Conservation (phyloP, 2,113 vertebrate species). For the Embiotoca jacksoni region DNA sequence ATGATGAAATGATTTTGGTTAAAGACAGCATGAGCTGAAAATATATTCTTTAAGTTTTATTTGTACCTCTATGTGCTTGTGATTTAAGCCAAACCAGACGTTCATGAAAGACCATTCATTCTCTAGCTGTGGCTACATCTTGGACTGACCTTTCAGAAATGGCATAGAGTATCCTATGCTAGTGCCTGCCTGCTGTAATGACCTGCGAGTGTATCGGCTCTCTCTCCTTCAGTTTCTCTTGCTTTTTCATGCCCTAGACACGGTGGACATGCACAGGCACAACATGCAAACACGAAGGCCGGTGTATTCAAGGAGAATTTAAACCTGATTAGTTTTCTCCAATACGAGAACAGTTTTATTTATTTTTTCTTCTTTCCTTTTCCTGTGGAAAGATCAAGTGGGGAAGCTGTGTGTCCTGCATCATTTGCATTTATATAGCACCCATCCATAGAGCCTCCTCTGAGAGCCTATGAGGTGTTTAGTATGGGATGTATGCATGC, state of each 20-base stretch:
- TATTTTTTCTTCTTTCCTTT: background rate
- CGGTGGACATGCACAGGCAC: conserved; percentile 2
- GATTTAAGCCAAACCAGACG: background rate
- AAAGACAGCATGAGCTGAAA: background rate
- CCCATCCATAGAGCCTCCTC: conserved; percentile 35
- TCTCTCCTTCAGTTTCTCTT: background rate
- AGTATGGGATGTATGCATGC: conserved; percentile 51
- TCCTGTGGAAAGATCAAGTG: conserved; percentile 22
- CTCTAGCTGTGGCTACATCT: conserved; percentile 44
- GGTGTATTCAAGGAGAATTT: background rate
- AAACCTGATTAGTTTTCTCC: conserved; percentile 4
- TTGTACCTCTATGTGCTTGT: background rate
- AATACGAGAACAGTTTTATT: background rate
- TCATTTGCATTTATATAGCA: conserved; percentile 70
- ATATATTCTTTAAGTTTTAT: background rate
- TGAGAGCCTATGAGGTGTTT: conserved; percentile 39
- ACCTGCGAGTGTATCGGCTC: background rate
- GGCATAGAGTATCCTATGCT: conserved; percentile 54
- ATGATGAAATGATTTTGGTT: background rate
- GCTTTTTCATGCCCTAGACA: background rate
- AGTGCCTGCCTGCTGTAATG: conserved; percentile 45
- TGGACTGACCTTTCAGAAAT: conserved; percentile 65
- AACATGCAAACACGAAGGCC: conserved; percentile 1
- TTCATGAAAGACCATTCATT: conserved; percentile 32
- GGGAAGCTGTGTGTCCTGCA: conserved; percentile 30